Evolutionary conservation across 2,797 vertebrate species (phyloP).

Genomic region (Odontamblyopus lacepedii): DNA sequence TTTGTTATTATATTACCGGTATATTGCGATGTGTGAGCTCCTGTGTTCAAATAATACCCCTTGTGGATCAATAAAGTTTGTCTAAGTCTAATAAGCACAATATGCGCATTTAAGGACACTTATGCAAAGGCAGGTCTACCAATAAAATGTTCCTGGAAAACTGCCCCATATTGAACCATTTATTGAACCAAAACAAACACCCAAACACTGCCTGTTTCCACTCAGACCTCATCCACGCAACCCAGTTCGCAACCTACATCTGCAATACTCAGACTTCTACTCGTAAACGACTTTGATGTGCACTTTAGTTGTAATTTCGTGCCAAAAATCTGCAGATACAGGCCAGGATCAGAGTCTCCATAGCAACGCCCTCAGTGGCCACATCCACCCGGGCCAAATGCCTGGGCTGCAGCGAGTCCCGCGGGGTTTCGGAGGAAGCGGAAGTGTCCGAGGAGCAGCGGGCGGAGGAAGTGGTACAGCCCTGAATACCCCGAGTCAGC

Average conservation of each 20-base stretch:
- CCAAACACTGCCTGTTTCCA: background rate
- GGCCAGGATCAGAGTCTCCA: background rate
- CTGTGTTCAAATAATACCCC: no score
- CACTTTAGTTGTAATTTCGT: background rate
- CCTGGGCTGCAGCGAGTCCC: slow-evolving; percentile 1
- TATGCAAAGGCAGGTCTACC: no score
- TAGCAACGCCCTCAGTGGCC: background rate
- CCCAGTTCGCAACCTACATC: background rate
- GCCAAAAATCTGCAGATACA: background rate
- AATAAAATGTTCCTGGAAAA: no score
- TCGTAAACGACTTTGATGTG: background rate
- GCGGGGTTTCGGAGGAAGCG: slow-evolving; percentile 81
- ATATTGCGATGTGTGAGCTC: no score
- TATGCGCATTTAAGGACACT: no score
- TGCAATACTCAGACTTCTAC: background rate
- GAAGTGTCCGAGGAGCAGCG: slow-evolving; percentile 81
- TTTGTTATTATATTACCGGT: no score
- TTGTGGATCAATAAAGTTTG: no score
- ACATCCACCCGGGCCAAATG: slow-evolving; percentile 2
- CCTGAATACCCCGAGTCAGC: slow-evolving; percentile 78
- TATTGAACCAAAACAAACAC: background rate
- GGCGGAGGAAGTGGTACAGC: slow-evolving; percentile 89
- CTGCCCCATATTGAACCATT: no score
- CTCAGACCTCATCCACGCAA: background rate
- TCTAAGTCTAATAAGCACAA: no score